A percentile compares a stretch with the other conserved stretches of the same genome.
phyloP scores from a whole-genome alignment of 2,888 invertebrate species.

The Drosophila anomalata region DNA sequence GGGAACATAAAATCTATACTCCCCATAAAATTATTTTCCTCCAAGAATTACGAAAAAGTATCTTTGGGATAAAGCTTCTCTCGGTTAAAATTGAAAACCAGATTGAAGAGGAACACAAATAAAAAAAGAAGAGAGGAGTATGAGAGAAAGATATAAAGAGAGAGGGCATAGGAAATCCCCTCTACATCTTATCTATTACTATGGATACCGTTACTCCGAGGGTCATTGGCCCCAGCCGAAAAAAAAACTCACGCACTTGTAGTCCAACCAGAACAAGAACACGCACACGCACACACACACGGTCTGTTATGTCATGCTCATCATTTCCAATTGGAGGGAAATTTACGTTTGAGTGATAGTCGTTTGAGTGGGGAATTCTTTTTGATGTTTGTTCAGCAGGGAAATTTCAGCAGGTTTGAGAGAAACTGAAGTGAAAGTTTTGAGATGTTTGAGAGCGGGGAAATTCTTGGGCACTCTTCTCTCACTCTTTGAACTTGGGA shows the following conservation, averaged over 20 bases:
- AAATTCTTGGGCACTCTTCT: conserved; percentile 11
- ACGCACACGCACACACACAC: conserved; percentile 21
- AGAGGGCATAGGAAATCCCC: conserved; percentile 27
- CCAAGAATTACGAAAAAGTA: neutral
- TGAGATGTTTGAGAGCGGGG: conserved; percentile 18
- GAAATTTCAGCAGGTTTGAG: conserved; percentile 21
- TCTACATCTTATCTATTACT: conserved; percentile 73
- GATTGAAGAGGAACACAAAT: neutral
- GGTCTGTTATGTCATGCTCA: conserved; percentile 69
- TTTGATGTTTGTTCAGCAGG: neutral
- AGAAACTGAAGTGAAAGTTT: conserved; percentile 1
- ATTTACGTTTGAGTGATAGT: conserved; percentile 58
- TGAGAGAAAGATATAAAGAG: conserved; percentile 24
- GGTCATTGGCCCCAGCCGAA: conserved; percentile 68
- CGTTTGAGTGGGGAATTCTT: conserved; percentile 40
- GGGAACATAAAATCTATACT: neutral
- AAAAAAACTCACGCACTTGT: conserved; percentile 57
- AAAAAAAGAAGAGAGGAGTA: neutral
- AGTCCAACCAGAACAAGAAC: conserved; percentile 34
- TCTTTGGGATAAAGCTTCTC: neutral
- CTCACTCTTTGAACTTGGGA: too few species aligned
- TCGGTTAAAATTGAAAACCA: neutral
- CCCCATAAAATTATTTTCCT: neutral
- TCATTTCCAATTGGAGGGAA: conserved; percentile 43
- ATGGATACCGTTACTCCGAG: conserved; percentile 77